Conservation (phyloP, 2,113 vertebrate species). For the Malaclemys terrapin region DNA sequence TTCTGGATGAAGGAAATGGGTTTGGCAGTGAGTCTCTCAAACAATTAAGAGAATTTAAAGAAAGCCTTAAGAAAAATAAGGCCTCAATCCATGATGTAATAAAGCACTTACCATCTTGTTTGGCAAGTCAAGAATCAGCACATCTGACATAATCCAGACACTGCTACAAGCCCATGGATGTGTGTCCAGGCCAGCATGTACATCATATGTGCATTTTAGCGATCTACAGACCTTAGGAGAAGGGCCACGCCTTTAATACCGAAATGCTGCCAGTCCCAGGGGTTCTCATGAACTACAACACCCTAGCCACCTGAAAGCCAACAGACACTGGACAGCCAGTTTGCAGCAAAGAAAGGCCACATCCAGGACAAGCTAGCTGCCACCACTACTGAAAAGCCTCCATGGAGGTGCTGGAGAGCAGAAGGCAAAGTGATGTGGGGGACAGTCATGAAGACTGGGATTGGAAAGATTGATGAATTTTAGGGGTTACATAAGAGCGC, state of each 20-base stretch:
- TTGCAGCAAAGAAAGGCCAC: not conserved
- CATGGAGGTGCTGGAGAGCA: not conserved
- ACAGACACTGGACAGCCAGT: not conserved
- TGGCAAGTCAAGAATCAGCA: not conserved
- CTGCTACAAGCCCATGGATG: not conserved
- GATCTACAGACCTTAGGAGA: not conserved
- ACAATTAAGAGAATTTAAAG: not conserved
- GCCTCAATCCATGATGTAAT: accelerated
- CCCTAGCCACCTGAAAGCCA: not conserved
- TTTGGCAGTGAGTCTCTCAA: not conserved
- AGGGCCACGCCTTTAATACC: not conserved
- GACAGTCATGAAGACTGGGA: not conserved
- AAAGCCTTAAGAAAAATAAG: accelerated
- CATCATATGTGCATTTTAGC: not conserved
- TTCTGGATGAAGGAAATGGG: not conserved
- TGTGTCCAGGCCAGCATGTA: not conserved
- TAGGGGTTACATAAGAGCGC: not conserved
- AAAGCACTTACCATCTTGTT: accelerated
- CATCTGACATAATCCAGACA: not conserved
- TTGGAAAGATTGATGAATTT: not conserved
- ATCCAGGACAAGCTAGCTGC: not conserved
- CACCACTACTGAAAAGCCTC: not conserved
- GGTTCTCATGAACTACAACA: not conserved
- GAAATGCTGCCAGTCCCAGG: not conserved
- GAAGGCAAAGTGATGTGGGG: not conserved